Conservation (phyloP, 2,113 vertebrate genomes). For the Cranoglanis bouderius region DNA sequence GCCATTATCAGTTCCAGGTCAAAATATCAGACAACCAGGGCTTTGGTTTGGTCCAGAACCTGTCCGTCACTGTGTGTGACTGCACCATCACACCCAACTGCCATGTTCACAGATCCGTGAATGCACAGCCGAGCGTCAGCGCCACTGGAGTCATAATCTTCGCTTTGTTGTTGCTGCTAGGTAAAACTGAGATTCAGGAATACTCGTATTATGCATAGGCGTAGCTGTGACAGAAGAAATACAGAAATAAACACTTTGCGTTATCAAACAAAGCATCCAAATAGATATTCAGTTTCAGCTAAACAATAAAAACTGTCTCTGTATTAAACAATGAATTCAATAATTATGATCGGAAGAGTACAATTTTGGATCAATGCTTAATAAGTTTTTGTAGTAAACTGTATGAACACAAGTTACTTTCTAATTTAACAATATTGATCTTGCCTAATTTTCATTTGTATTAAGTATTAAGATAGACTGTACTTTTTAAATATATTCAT, state of each 20-base stretch:
- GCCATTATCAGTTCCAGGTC: constrained; percentile 53
- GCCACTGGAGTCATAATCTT: constrained; percentile 34
- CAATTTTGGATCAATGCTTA: not conserved
- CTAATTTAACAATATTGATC: no score
- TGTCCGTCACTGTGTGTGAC: constrained; percentile 67
- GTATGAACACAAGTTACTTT: no score
- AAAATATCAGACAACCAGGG: constrained; percentile 64
- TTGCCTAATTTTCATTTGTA: not conserved
- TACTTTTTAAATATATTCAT: not conserved
- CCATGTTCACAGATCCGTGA: accelerated
- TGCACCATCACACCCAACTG: constrained; percentile 57
- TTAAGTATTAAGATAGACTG: not conserved
- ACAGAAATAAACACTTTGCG: not conserved
- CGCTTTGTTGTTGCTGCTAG: constrained; percentile 55
- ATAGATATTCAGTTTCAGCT: not conserved
- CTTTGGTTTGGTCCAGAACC: constrained; percentile 41
- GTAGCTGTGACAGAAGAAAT: not conserved
- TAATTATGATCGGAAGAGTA: not conserved
- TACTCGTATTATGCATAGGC: not conserved
- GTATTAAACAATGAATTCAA: not conserved
- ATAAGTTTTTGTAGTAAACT: no score
- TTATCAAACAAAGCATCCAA: not conserved
- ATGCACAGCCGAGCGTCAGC: not conserved
- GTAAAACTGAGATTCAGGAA: constrained; percentile 43
- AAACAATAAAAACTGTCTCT: not conserved